Conservation (phyloP, 2,888 invertebrate genomes). For the Flexamia atlantica region DNA sequence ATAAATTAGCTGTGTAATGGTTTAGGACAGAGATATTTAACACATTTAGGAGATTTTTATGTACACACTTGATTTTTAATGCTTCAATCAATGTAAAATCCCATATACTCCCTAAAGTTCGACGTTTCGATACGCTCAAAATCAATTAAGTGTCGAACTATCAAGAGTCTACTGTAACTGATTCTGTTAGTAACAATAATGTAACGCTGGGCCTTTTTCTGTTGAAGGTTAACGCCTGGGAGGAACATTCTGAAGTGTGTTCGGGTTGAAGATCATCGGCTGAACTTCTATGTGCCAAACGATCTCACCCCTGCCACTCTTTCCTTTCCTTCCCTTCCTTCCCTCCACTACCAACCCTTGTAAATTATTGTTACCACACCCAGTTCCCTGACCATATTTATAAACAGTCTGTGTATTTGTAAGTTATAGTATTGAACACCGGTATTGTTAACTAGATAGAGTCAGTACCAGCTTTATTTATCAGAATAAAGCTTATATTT, state of each 20-base stretch:
- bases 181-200: not conserved
- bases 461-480: conserved; percentile 46
- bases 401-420: conserved; percentile 57
- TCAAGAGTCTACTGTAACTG: no score
- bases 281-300: conserved; percentile 48
- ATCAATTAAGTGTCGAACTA: no score
- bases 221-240: conserved; percentile 90
- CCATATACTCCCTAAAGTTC: no score
- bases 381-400: conserved; percentile 52
- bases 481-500: conserved; percentile 40
- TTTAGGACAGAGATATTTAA: no score
- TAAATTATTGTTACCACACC: conserved; percentile 60
- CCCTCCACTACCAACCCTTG: not conserved
- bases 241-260: conserved; percentile 91
- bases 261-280: conserved; percentile 79
- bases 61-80: no score
- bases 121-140: no score
- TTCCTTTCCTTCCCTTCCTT: not conserved
- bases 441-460: conserved; percentile 51
- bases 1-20: no score
- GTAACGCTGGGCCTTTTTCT: conserved; percentile 61
- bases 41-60: no score
- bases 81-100: no score
- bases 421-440: conserved; percentile 60
- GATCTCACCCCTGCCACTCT: conserved; percentile 37